These are phyloP conservation scores for Steinernema hermaphroditum DNA, from an alignment of 2,888 invertebrate genomes.

Conservation along the genomic window DNA sequence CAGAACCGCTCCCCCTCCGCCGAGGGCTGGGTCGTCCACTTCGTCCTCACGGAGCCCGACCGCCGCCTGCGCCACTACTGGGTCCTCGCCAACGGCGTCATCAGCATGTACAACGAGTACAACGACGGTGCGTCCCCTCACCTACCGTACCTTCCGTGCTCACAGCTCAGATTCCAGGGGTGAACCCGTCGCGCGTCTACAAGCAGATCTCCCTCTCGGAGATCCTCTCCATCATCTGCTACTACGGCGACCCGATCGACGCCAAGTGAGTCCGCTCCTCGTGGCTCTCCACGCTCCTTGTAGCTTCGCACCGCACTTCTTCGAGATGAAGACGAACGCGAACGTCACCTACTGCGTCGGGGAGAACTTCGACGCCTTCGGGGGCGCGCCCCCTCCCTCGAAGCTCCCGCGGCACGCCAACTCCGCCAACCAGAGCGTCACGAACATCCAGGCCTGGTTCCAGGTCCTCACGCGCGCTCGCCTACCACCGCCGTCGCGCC, in stretches of 20 bases:
- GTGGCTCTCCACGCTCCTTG: no score
- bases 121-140: conserved; percentile 47
- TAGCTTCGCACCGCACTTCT: conserved; percentile 64
- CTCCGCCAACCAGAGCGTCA: conserved; percentile 34
- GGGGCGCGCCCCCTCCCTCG: conserved; percentile 35
- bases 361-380: conserved; percentile 58
- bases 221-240: conserved; percentile 58
- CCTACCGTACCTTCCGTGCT: neutral
- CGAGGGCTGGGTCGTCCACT: conserved; percentile 67
- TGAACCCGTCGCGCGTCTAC: conserved; percentile 59
- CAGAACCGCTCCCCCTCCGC: conserved; percentile 43
- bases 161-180: no score
- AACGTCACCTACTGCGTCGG: conserved; percentile 64
- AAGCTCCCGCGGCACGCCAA: conserved; percentile 35
- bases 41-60: conserved; percentile 55
- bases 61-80: conserved; percentile 65
- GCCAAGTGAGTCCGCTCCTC: conserved; percentile 35
- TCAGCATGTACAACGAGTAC: conserved; percentile 64
- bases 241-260: conserved; percentile 62
- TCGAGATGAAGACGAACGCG: conserved; percentile 64
- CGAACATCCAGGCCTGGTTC: conserved; percentile 57
- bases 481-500: conserved; percentile 54
- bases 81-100: conserved; percentile 59
- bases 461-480: conserved; percentile 53
- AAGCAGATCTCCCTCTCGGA: conserved; percentile 58